Evolutionary conservation across 2,113 vertebrate genomes (phyloP).

Genomic region (Antechinus stuartii): DNA sequence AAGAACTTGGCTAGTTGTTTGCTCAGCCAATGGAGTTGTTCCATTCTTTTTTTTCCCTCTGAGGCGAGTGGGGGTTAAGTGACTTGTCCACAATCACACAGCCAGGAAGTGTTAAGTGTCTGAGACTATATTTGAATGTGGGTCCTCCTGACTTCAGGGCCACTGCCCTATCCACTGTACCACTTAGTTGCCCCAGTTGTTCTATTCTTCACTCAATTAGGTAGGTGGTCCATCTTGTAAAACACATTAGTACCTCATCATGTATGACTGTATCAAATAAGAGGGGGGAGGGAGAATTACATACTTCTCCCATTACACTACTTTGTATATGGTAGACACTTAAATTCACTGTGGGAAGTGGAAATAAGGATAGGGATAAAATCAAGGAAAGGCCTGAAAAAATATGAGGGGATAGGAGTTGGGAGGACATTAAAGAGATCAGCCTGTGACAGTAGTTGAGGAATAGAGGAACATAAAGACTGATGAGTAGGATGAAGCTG

Average conservation of each 20-base stretch:
- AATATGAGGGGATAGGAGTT: not conserved
- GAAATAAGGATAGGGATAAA: not conserved
- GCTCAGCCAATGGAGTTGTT: not conserved
- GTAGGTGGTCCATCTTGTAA: not conserved
- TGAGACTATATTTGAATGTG: too few species aligned
- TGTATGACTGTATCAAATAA: not conserved
- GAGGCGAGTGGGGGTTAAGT: too few species aligned
- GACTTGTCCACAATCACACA: too few species aligned
- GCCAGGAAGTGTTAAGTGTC: too few species aligned
- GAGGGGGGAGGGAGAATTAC: not conserved
- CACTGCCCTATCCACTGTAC: too few species aligned
- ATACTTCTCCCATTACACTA: not conserved
- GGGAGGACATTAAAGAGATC: not conserved
- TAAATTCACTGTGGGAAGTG: not conserved
- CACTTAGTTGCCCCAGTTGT: not conserved
- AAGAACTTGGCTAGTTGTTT: not conserved
- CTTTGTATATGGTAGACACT: too few species aligned
- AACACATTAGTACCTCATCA: not conserved
- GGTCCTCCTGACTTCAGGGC: too few species aligned
- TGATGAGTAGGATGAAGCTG: not conserved
- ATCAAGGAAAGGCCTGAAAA: not conserved
- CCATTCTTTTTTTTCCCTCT: not conserved
- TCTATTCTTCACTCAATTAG: not conserved
- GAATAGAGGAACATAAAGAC: not conserved
- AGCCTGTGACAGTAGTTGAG: not conserved